Base-by-base conservation (phyloP, 2,888 invertebrate genomes). In the Ceriagrion tenellum region DNA sequence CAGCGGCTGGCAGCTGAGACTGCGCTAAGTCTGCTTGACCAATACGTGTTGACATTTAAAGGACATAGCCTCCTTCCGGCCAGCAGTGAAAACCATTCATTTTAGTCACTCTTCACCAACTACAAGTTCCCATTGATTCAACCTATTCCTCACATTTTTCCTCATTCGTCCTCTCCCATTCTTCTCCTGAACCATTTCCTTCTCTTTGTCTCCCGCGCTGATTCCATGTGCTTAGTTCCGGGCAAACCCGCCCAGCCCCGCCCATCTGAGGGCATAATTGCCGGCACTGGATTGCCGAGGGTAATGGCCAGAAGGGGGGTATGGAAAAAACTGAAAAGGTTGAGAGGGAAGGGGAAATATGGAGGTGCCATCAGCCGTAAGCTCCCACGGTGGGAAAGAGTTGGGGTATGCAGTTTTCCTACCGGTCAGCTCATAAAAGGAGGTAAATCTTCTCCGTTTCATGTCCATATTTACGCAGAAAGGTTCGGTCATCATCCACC, bases 301-400 rank as follows among this genome's bases (percentile, higher is more conserved):
- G 81, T 69, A 69, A 69, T 69, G 69, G n/a, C 69, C 6, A 1
- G 12, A 16, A 13, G 18, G 18, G 1, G 35, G 30, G 16, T 18
- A 13, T 16, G 26, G 35, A 81, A 30, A 35, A 35, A 81, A 81
- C 1, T 1, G 3, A 4, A 13, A n/a, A 18, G 8, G 35, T 3
- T 3, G 13, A 10, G 35, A 6, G 30, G 4, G 18, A n/a, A 35
- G n/a, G 30, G n/a, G 18, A 35, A 35, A 35, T 26, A n/a, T 81
- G 81, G 35, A 81, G 35, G 81, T 81, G 8, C 81, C 81, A 35
- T 81, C 8, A 81, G 81, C 35, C 35, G 30, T 81, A 3, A 35
- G 35, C 81, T 81, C 81, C 81, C 81, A 81, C 81, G 81, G 81
- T 81, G 81, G 35, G 16, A 26, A 81, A 81, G 81, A 81, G 81